Conservation (phyloP, 2,113 vertebrate species). For the Oryzias curvinotus region DNA sequence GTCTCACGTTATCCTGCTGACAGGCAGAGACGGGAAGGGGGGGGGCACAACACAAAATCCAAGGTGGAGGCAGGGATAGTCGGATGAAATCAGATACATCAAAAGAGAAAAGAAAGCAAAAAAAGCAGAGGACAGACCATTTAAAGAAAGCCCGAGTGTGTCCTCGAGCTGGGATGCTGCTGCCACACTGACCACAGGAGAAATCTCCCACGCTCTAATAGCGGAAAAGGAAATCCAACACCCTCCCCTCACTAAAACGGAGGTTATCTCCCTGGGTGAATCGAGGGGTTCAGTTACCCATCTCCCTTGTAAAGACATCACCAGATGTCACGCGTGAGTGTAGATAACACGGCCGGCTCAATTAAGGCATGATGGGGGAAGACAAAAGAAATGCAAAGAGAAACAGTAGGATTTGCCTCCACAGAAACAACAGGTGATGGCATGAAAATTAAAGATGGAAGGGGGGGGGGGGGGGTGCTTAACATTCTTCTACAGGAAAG, state of each 20-base stretch:
- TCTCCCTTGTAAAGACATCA: slow-evolving; percentile 75
- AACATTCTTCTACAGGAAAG: slow-evolving; percentile 60
- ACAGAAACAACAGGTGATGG: slow-evolving; percentile 47
- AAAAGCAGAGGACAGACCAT: slow-evolving; percentile 31
- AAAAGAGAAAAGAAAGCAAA: slow-evolving; percentile 45
- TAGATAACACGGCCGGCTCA: slow-evolving; percentile 72
- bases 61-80: slow-evolving; percentile 33
- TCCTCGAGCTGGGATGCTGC: slow-evolving; percentile 32
- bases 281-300: slow-evolving; percentile 69
- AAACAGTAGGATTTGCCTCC: slow-evolving; percentile 35
- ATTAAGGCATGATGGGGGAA: slow-evolving; percentile 45
- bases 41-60: slow-evolving; percentile 24
- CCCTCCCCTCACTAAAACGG: slow-evolving; percentile 61
- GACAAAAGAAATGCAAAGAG: slow-evolving; percentile 32
- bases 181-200: slow-evolving; percentile 67
- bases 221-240: slow-evolving; percentile 73
- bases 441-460: slow-evolving; percentile 62
- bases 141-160: slow-evolving; percentile 33
- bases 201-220: slow-evolving; percentile 66
- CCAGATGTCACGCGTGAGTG: slow-evolving; percentile 63
- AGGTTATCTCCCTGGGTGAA: slow-evolving; percentile 71
- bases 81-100: slow-evolving; percentile 56
- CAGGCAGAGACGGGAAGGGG: slow-evolving; percentile 28
- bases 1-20: slow-evolving; percentile 62
- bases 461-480: slow-evolving; percentile 66